Conservation (phyloP, 2,113 vertebrate species). For the Arizona elegans region DNA sequence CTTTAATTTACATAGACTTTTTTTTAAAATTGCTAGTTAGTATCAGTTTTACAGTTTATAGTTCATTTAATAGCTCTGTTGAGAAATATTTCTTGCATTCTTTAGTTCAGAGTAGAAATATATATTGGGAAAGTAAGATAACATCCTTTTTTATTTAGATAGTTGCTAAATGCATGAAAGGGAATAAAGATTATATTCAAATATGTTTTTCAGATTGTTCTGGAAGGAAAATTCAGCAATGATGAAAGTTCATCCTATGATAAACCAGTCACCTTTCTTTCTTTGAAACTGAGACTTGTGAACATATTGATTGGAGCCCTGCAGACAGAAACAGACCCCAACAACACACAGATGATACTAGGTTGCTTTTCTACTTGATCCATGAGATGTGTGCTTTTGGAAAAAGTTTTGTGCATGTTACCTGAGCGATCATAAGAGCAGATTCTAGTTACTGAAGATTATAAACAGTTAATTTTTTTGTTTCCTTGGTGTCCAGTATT, state of each 20-base stretch:
- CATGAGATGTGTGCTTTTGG: neutral
- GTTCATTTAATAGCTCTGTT: neutral
- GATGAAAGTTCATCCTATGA: slow-evolving; percentile 86
- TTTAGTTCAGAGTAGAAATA: neutral
- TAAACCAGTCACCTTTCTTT: slow-evolving; percentile 91
- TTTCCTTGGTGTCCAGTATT: neutral
- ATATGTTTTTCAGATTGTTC: slow-evolving; percentile 77
- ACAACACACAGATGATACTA: slow-evolving; percentile 95
- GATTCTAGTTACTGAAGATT: neutral
- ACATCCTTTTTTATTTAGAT: neutral
- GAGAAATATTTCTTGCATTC: neutral
- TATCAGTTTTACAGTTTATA: slow-evolving; percentile 1
- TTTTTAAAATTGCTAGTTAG: neutral
- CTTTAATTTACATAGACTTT: too few species aligned
- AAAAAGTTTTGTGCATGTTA: neutral
- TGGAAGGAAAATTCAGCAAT: slow-evolving; percentile 95
- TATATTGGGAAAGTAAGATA: neutral
- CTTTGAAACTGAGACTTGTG: slow-evolving; percentile 89
- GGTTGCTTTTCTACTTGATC: slow-evolving; percentile 69
- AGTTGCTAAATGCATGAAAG: neutral
- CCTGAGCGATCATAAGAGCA: neutral
- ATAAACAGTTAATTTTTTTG: neutral
- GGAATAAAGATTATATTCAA: neutral
- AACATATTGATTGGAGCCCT: slow-evolving; percentile 94
- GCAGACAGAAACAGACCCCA: slow-evolving; percentile 92